Evolutionary conservation across 1,140 invertebrate species (phyloP).

Genomic region (Bicyclus anynana): DNA sequence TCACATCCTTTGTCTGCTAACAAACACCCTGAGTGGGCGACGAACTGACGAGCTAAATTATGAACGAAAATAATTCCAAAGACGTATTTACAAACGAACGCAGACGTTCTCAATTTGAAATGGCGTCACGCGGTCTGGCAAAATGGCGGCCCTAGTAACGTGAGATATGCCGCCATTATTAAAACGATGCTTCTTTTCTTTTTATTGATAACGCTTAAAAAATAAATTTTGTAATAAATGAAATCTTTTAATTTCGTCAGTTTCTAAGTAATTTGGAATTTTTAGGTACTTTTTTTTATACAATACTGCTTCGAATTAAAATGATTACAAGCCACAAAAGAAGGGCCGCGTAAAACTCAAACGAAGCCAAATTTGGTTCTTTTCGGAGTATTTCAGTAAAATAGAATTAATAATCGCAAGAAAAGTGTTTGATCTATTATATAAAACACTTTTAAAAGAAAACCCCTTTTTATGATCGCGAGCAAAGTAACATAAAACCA

Average conservation of each 20-base stretch:
- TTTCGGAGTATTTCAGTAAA: background rate
- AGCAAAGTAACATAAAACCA: constrained; percentile 69
- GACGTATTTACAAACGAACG: constrained; percentile 34
- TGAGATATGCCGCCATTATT: constrained; percentile 30
- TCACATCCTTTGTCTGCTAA: too few species aligned
- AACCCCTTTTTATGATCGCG: constrained; percentile 29
- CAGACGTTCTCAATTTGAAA: constrained; percentile 50
- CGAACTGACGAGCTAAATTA: constrained; percentile 6
- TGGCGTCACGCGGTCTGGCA: constrained; percentile 73
- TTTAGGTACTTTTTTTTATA: too few species aligned
- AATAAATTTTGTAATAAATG: too few species aligned
- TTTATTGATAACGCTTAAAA: background rate
- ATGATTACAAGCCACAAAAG: too few species aligned
- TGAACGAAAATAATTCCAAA: constrained; percentile 39
- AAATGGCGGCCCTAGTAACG: constrained; percentile 48
- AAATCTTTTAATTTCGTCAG: background rate
- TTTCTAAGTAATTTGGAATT: too few species aligned
- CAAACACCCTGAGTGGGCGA: background rate
- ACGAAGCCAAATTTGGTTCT: too few species aligned
- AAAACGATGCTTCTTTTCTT: constrained; percentile 5
- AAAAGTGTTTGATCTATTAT: constrained; percentile 6
- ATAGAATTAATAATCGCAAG: background rate
- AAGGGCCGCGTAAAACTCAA: too few species aligned
- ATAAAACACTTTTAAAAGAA: constrained; percentile 21
- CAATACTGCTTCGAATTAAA: too few species aligned